These are phyloP conservation scores for Rhopalosiphum padi DNA, from an alignment of 1,140 invertebrate species.

Conservation along the genomic window DNA sequence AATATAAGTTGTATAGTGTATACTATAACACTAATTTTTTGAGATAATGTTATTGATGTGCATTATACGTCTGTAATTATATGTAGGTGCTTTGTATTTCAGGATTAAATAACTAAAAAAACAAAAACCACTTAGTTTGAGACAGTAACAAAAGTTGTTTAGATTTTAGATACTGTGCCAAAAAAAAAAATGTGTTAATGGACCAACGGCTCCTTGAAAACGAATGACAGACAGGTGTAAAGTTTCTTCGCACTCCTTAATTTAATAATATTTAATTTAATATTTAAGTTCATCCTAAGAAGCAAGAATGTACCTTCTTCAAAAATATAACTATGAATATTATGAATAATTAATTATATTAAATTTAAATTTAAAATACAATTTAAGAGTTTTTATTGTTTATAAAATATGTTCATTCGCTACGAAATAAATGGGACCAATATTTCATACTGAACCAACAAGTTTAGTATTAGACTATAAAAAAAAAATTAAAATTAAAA, in stretches of 20 bases:
- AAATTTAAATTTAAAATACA: neutral
- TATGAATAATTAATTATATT: neutral
- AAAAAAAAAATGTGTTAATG: slow-evolving; percentile 11
- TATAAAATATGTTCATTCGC: neutral
- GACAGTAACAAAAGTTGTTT: neutral
- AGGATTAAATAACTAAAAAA: neutral
- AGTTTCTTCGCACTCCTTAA: neutral
- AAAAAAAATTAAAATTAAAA: neutral
- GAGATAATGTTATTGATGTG: neutral
- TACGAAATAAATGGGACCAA: neutral
- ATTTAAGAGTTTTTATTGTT: neutral
- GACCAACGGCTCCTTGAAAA: neutral
- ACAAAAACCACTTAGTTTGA: neutral
- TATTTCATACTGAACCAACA: neutral
- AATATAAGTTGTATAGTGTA: neutral
- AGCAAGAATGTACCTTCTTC: too few species aligned
- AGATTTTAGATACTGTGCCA: neutral
- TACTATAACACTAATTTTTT: neutral
- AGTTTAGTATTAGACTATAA: neutral
- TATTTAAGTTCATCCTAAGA: neutral
- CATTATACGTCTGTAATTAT: neutral
- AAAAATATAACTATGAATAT: neutral
- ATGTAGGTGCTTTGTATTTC: neutral
- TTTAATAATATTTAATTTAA: slow-evolving; percentile 7
- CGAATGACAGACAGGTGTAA: slow-evolving; percentile 20